Evolutionary conservation across 1,140 invertebrate species (phyloP), one percentile per base, ranked within the genome.

Genomic region (Hypsibius dujardini): DNA sequence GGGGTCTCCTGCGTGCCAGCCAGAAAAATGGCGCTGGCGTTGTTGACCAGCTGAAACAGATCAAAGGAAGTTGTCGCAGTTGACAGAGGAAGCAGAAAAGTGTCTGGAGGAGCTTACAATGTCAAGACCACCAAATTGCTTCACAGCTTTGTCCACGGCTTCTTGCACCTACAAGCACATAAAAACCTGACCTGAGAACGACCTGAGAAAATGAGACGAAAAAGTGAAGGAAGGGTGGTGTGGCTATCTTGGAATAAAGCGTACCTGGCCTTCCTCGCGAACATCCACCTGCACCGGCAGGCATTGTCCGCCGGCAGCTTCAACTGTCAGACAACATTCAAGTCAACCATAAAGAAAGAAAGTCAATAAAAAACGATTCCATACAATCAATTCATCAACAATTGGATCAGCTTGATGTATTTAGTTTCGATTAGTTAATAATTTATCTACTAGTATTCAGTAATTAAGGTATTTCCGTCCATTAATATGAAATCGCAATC

Each of bases 1-100:
- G 91, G 86, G 0, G 93, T 96, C 1, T 86, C 81, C 1, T 84
- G 77, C 0, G 95, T 98, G 14, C 83, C 84, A 0, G 92, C 94
- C 42, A 98, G 82, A 42, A 87, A 88, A 75, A 98, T 98, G n/a
- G 95, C 95, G 76, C 91, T 95, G 0, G 94, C 94, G 84, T 98
- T 98, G 79, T 98, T 98, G 1, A 98, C 81, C 2, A 93, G 76
- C 50, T 56, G n/a, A 1, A 79, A 80, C 42, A 81, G 75, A 70
- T 74, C 76, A 56, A n/a, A 56, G n/a, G n/a, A 56, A 7, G 28
- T 28, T 28, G 28, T 28, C 28, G 28, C 28, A 28, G 28, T 28
- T 28, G 28, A 28, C 28, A 28, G 28, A 28, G 28, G 28, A 28
- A 28, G 28, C 28, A 28, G 28, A 28, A 28, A 28, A 28, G 28